Evolutionary conservation across 2,888 invertebrate species (phyloP), one percentile per base, ranked within the genome.

Genomic region (Nysson spinosus): DNA sequence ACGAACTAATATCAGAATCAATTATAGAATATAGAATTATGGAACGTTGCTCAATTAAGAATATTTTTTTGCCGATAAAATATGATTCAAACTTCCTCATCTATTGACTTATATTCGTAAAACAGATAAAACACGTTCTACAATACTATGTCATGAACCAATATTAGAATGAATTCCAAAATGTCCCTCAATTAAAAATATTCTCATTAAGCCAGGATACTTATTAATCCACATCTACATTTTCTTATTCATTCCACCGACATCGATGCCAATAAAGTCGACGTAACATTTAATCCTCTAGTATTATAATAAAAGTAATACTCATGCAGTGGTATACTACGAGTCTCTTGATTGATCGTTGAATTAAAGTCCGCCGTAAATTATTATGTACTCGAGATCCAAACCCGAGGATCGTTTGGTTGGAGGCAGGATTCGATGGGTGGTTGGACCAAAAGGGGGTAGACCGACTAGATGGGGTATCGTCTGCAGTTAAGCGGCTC

Each of bases 401-500:
- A 44, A 70, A 61, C 49, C 44, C 51, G 49, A 49, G 51, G 54
- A 61, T 37, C 61, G 39, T 51, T 37, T 52, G 26, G 19, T 14
- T 22, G 35, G 43, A 17, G 4, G 56, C 24, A 11, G 14, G 16
- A 24, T 30, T 54, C 42, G 26, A 9, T 6, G 26, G 19, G 44
- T 16, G 44, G 19, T 37, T 46, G 26, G 66, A 58, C 65, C 65
- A 42, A n/a, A n/a, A 54, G 70, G 51, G 66, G 70, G 63, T 60
- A 65, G 62, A 56, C 69, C 58, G 65, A 62, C 62, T 57, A 69
- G 73, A 75, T 52, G 69, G n/a, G 61, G 75, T 77, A 79, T 79
- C 75, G 75, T 72, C 69, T 77, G 64, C 70, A 65, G 65, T 64
- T 78, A 80, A 81, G 80, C 78, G 77, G 79, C 81, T 80, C 75